These are phyloP conservation scores for Pelagia noctiluca DNA, from an alignment of 30 jellyfish, hydroid and myxozoan genomes.

Conservation along the genomic window DNA sequence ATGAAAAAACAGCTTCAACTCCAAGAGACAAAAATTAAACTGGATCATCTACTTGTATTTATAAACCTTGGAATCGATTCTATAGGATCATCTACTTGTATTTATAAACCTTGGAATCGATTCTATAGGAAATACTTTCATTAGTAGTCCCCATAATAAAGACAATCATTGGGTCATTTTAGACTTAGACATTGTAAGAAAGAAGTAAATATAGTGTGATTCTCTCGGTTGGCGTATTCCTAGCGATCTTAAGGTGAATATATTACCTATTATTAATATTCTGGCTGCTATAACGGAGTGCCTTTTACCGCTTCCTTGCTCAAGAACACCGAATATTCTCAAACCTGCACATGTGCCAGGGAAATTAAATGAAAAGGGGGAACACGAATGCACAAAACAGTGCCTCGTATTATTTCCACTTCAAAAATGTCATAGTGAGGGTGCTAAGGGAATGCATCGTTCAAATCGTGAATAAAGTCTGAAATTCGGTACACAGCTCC, in stretches of 20 bases:
- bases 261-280: background rate
- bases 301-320: background rate
- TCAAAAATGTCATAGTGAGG: background rate
- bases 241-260: background rate
- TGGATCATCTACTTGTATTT: background rate
- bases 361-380: background rate
- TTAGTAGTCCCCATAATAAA: background rate
- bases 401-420: background rate
- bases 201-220: no score
- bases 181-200: no score
- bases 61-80: conserved; percentile 5
- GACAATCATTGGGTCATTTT: background rate
- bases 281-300: background rate
- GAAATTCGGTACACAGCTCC: no score
- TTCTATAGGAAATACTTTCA: background rate
- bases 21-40: background rate
- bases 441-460: no score
- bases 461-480: no score
- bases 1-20: background rate
- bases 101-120: conserved; percentile 6
- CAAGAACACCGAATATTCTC: background rate
- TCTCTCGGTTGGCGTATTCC: background rate
- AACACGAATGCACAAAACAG: background rate
- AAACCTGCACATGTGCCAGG: conserved; percentile 9
- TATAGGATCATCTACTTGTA: background rate